Percentiles rank a stretch among this genome's conserved stretches.
These are phyloP conservation scores for Lepidurus arcticus DNA, from an alignment of 1,140 invertebrate genomes.

Conservation along the genomic window DNA sequence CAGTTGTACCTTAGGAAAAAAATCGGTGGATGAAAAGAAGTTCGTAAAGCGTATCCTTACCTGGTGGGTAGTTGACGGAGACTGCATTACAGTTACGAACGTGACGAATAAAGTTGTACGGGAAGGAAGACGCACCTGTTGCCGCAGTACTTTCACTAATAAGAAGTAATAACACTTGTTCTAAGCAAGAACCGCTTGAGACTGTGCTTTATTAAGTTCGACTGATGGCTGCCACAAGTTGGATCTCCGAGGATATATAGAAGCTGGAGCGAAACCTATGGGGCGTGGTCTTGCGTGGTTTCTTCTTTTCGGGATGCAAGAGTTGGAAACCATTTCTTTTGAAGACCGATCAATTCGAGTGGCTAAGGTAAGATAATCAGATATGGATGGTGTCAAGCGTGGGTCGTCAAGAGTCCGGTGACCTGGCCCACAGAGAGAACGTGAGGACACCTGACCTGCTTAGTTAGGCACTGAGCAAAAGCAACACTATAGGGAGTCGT, in stretches of 20 bases:
- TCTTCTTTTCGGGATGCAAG: neutral
- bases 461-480: neutral
- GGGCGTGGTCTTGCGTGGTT: slow-evolving; percentile 16
- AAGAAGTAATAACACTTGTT: neutral
- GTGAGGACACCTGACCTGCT: neutral
- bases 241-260: slow-evolving; percentile 8
- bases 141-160: too few species aligned
- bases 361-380: neutral
- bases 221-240: neutral
- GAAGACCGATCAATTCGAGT: neutral
- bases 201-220: neutral
- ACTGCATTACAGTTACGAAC: too few species aligned
- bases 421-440: neutral
- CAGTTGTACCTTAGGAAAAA: too few species aligned
- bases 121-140: too few species aligned
- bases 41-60: too few species aligned
- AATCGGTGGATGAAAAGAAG: too few species aligned
- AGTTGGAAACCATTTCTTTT: slow-evolving; percentile 5
- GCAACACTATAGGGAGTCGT: neutral
- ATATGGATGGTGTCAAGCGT: neutral
- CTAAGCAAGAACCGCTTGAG: neutral
- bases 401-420: slow-evolving; percentile 20
- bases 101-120: too few species aligned
- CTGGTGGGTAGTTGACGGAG: too few species aligned
- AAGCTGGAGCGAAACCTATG: neutral